These are phyloP conservation scores for Hirtodrosophila histrioides DNA, from an alignment of 2,888 invertebrate species.

Conservation along the genomic window DNA sequence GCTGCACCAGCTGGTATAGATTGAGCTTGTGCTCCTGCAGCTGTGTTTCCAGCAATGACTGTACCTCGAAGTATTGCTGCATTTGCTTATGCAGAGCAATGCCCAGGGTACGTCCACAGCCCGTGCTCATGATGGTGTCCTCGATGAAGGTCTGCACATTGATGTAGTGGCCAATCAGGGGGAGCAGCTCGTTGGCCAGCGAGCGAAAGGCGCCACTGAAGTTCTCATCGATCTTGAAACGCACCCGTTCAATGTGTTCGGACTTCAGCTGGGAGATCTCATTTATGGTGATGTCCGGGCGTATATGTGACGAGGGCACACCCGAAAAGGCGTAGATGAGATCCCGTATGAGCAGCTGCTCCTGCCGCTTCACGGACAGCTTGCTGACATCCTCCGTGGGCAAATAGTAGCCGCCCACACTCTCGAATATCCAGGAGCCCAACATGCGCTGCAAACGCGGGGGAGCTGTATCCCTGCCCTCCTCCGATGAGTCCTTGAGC, in stretches of 20 bases:
- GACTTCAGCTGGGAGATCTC: conserved; percentile 28
- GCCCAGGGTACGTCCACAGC: conserved; percentile 37
- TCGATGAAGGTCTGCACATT: conserved; percentile 63
- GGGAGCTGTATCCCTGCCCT: not conserved
- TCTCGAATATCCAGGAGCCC: conserved; percentile 55
- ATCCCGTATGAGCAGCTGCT: conserved; percentile 54
- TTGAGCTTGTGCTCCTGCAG: conserved; percentile 35
- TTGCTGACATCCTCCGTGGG: conserved; percentile 51
- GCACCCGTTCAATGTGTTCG: conserved; percentile 44
- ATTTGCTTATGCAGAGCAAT: conserved; percentile 32
- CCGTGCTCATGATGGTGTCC: conserved; percentile 39
- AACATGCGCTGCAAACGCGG: conserved; percentile 3
- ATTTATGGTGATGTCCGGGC: conserved; percentile 40
- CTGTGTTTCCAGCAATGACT: conserved; percentile 50
- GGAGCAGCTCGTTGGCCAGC: conserved; percentile 52
- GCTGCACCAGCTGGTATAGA: conserved; percentile 49
- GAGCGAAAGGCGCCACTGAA: conserved; percentile 50
- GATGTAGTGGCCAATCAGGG: conserved; percentile 57
- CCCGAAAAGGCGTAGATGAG: conserved; percentile 68
- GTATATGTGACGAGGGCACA: conserved; percentile 58
- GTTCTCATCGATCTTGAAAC: conserved; percentile 57
- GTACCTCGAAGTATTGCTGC: conserved; percentile 49
- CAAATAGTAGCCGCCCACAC: conserved; percentile 58
- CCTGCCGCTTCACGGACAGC: conserved; percentile 43
- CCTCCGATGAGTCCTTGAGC: not conserved